Evolutionary conservation across 2,888 invertebrate species (phyloP), one percentile per base, ranked within the genome.

Genomic region (Drosophila emarginata): DNA sequence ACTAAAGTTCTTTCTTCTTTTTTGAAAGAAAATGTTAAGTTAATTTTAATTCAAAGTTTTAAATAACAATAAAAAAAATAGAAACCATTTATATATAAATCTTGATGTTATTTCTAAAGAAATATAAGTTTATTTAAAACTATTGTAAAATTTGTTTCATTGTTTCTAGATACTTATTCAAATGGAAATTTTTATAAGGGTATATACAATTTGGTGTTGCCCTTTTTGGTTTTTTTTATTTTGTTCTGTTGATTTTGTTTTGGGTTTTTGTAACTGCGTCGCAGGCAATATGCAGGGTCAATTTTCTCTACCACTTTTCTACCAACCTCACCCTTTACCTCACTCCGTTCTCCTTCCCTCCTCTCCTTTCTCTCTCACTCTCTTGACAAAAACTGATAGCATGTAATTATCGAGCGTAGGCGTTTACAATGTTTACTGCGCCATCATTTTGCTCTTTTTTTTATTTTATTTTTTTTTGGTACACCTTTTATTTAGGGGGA

Each of bases 371-470:
- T 45, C 36, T 0, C 67, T 37, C 18, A 40, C 62, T 37, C 50
- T 12, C 9, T 62, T 50, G 14, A 21, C 37, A 58, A 67, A 68
- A 74, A 60, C 61, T 68, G 68, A 78, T 82, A 78, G 72, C 72
- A 59, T 67, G 72, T 79, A 82, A 79, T 82, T 82, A 76, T 82
- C 71, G 68, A 76, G 69, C 67, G 76, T 78, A 60, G 79, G 77
- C 79, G 72, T 73, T 66, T 57, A 53, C 71, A 64, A 45, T 76
- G 62, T 68, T 82, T 72, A 79, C 64, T 51, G 51, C 65, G 63
- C 60, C 61, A 56, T 57, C 50, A 40, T 56, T 50, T 63, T 50
- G 45, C 23, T 14, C 64, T 65, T 56, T 65, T 64, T 14, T 45
- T 63, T 32, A 0, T 32, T 2, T 65, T 56, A 63, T 63, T 14